Evolutionary conservation across 2,888 invertebrate species (phyloP).

Genomic region (Lasius platythorax): DNA sequence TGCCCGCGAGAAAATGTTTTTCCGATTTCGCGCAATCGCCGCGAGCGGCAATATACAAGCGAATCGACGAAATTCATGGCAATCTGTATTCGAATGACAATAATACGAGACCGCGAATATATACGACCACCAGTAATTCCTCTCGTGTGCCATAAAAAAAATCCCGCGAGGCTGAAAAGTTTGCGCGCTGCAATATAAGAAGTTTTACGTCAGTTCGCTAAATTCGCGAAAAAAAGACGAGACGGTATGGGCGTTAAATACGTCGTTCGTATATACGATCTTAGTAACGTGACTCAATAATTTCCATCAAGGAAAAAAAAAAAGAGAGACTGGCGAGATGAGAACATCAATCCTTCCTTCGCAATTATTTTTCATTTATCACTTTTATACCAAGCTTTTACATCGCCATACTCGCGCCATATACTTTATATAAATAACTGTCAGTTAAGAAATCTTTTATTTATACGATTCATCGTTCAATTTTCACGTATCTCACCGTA

Average conservation of each 20-base stretch:
- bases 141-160: conserved; percentile 33
- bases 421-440: background rate
- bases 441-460: background rate
- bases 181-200: conserved; percentile 11
- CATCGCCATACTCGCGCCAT: too few relatives aligned
- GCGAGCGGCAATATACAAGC: background rate
- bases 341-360: background rate
- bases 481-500: background rate
- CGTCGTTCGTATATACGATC: background rate
- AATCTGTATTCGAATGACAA: conserved; percentile 6
- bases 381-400: background rate
- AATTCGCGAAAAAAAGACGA: background rate
- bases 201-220: conserved; percentile 35
- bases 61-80: background rate
- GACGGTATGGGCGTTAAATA: background rate
- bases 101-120: conserved; percentile 12
- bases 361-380: background rate
- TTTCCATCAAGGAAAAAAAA: background rate
- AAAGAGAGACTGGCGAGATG: background rate
- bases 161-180: background rate
- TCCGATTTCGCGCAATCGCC: conserved; percentile 22
- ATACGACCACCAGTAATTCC: conserved; percentile 21
- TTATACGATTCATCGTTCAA: background rate
- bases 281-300: background rate
- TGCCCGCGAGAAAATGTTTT: conserved; percentile 32